Conservation (phyloP, 2,113 vertebrate genomes). For the Brachypteracias leptosomus region DNA sequence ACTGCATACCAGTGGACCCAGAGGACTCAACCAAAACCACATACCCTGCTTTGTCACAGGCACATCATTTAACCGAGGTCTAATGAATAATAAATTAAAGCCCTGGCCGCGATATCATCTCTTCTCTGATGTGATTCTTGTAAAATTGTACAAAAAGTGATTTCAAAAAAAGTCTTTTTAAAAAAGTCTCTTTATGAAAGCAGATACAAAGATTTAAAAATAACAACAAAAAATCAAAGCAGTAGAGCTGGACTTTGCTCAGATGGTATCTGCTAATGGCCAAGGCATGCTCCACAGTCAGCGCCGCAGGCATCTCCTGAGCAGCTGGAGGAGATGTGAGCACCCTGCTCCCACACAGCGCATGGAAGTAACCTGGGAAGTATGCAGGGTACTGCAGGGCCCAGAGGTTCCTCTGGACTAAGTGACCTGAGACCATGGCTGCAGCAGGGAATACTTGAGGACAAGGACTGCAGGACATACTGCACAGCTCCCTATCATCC, state of each 20-base stretch:
- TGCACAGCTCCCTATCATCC: not conserved
- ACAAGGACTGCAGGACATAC: not conserved
- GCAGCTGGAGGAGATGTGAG: not conserved
- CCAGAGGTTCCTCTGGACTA: not conserved
- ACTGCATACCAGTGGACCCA: not conserved
- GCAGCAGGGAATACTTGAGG: not conserved
- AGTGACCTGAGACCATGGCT: not conserved
- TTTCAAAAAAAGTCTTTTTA: not conserved
- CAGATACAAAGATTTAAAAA: not conserved
- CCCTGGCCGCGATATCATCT: not conserved
- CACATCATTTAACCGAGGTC: slow-evolving; percentile 19
- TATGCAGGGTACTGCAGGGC: not conserved
- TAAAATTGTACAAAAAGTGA: not conserved
- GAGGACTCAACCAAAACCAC: slow-evolving; percentile 1
- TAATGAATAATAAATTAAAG: slow-evolving; percentile 49
- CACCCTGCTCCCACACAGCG: not conserved
- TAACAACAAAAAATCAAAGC: not conserved
- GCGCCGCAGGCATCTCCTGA: not conserved
- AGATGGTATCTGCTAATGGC: not conserved
- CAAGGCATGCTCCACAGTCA: rapidly evolving
- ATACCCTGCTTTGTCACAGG: slow-evolving; percentile 30
- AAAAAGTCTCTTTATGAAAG: not conserved
- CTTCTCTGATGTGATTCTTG: not conserved
- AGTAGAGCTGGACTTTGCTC: not conserved
- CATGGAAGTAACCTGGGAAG: rapidly evolving